Percentiles rank a stretch among this genome's conserved stretches.
Conservation (phyloP, 2,888 invertebrate genomes). For the Anoplius nigerrimus region DNA sequence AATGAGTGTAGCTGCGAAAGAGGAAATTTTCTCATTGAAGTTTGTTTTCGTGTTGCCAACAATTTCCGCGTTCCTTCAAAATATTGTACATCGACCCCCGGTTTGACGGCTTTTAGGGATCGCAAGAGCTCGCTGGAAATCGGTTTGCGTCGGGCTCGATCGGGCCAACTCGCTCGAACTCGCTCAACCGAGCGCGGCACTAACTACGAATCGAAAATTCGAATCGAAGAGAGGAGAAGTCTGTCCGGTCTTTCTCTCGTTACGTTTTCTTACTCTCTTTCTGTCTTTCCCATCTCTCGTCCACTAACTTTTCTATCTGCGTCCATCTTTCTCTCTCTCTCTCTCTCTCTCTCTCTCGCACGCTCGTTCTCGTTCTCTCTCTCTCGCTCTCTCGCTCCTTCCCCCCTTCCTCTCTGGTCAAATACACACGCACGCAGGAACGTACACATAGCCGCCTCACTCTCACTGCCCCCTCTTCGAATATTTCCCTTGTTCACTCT, state of each 20-base stretch:
- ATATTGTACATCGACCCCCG: neutral
- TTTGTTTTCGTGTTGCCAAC: no score
- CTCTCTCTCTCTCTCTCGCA: slow-evolving; percentile 20
- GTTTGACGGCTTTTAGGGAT: slow-evolving; percentile 28
- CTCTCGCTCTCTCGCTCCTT: slow-evolving; percentile 12
- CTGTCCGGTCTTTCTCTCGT: slow-evolving; percentile 28
- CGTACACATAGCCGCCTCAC: slow-evolving; percentile 19
- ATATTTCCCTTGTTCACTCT: slow-evolving; percentile 37
- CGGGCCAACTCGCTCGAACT: slow-evolving; percentile 19
- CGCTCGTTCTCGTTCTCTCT: slow-evolving; percentile 17
- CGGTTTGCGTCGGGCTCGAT: slow-evolving; percentile 49
- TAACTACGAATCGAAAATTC: slow-evolving; percentile 5
- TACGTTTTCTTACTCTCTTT: slow-evolving; percentile 21
- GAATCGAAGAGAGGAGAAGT: neutral
- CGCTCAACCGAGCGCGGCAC: no score
- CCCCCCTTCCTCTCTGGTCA: no score
- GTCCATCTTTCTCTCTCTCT: slow-evolving; percentile 16
- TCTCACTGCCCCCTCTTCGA: no score
- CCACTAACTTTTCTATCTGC: slow-evolving; percentile 13
- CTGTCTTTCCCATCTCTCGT: slow-evolving; percentile 19
- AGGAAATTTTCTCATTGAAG: no score
- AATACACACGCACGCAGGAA: slow-evolving; percentile 40
- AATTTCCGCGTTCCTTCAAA: no score
- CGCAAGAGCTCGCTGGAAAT: slow-evolving; percentile 37
- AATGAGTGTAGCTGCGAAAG: no score